Conservation (phyloP, 1,140 invertebrate genomes). For the Nasonia giraulti region DNA sequence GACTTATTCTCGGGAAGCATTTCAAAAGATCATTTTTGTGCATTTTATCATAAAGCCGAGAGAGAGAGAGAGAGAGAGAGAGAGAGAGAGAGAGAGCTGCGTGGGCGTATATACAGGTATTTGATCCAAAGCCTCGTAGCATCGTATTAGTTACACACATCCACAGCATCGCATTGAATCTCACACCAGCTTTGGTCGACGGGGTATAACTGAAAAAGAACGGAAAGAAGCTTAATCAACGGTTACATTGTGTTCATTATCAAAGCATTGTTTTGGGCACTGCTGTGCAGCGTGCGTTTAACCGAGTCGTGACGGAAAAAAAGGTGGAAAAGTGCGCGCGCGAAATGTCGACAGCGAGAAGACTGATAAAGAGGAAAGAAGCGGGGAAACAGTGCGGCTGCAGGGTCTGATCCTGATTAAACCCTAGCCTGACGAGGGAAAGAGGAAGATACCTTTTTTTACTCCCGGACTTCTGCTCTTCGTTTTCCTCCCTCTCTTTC, state of each 20-base stretch:
- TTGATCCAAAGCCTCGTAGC: too few relatives aligned
- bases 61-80: too few relatives aligned
- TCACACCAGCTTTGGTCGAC: background rate
- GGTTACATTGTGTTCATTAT: slow-evolving; percentile 61
- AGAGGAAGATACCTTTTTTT: slow-evolving; percentile 32
- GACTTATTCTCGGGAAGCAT: too few relatives aligned
- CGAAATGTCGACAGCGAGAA: slow-evolving; percentile 48
- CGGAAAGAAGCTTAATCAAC: slow-evolving; percentile 59
- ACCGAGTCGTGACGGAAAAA: slow-evolving; percentile 17
- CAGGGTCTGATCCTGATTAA: slow-evolving; percentile 67
- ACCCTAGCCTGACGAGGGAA: slow-evolving; percentile 46
- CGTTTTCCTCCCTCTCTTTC: slow-evolving; percentile 21
- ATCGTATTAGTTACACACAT: too few relatives aligned
- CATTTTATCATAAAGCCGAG: too few relatives aligned
- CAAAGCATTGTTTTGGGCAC: slow-evolving; percentile 60
- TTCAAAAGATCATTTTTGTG: too few relatives aligned
- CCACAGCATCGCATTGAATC: too few relatives aligned
- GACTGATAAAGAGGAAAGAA: slow-evolving; percentile 51
- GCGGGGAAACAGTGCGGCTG: slow-evolving; percentile 51
- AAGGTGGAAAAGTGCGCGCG: slow-evolving; percentile 34
- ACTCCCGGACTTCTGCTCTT: slow-evolving; percentile 33
- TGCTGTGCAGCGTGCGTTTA: slow-evolving; percentile 7
- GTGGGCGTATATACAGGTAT: too few relatives aligned
- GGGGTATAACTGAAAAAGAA: slow-evolving; percentile 15
- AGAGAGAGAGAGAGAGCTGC: too few relatives aligned